phyloP scores from a whole-genome alignment of 2,888 invertebrate genomes.

The Drosophila pseudotakahashii region DNA sequence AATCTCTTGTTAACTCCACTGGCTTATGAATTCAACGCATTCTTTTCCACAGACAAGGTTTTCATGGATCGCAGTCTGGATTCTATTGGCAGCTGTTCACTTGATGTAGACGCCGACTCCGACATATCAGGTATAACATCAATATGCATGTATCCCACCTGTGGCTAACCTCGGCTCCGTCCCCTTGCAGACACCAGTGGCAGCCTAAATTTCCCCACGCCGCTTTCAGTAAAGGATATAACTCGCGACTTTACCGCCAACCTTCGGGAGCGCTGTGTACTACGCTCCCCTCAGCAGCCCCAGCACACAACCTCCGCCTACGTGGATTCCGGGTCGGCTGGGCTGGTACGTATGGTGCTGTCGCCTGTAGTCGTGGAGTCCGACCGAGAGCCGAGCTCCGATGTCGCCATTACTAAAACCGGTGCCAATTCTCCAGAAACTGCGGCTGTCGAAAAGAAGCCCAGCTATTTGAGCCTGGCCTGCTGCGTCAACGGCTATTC shows the following conservation, averaged over 20 bases:
- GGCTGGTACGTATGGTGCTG: slow-evolving; percentile 82
- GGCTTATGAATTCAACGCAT: slow-evolving; percentile 1
- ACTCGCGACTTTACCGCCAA: slow-evolving; percentile 87
- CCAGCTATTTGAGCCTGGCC: slow-evolving; percentile 94
- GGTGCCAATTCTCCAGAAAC: slow-evolving; percentile 10
- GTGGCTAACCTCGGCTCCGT: slow-evolving; percentile 5
- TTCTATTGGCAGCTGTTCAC: slow-evolving; percentile 94
- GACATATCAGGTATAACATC: slow-evolving; percentile 88
- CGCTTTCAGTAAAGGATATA: slow-evolving; percentile 86
- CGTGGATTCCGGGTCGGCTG: slow-evolving; percentile 72
- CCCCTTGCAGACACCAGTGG: slow-evolving; percentile 86
- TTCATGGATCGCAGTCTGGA: slow-evolving; percentile 91
- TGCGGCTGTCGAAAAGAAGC: slow-evolving; percentile 87
- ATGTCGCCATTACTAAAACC: slow-evolving; percentile 8
- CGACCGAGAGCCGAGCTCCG: slow-evolving; percentile 46
- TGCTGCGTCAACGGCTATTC: slow-evolving; percentile 96
- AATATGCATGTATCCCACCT: slow-evolving; percentile 3
- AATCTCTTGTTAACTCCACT: slow-evolving; percentile 5
- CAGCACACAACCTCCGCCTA: slow-evolving; percentile 59
- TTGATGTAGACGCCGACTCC: slow-evolving; percentile 91
- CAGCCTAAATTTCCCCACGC: slow-evolving; percentile 87
- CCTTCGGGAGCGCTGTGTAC: slow-evolving; percentile 85
- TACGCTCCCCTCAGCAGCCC: slow-evolving; percentile 71
- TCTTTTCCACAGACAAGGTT: slow-evolving; percentile 62
- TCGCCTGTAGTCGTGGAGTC: slow-evolving; percentile 71